A percentile compares a stretch with the other conserved stretches of the same genome.
These are phyloP conservation scores for Mormyrops attenuatus DNA, from an alignment of 2,797 vertebrate genomes.

Conservation along the genomic window DNA sequence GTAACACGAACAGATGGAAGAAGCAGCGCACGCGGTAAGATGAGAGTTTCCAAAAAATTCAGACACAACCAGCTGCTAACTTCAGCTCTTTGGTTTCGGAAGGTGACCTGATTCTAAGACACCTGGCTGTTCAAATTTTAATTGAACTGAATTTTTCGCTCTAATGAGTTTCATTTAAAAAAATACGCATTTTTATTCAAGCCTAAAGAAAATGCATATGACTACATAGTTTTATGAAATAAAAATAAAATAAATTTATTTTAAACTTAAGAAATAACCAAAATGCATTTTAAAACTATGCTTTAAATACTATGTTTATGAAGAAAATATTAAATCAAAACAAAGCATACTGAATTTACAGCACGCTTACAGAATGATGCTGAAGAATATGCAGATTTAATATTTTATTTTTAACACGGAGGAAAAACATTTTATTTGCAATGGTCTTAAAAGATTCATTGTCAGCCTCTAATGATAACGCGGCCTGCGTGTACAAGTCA, in stretches of 20 bases:
- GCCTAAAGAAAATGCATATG: background rate
- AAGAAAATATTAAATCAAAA: background rate
- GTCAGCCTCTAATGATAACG: background rate
- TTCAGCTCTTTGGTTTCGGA: background rate
- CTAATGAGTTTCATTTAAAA: background rate
- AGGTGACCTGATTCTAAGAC: background rate
- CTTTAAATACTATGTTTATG: background rate
- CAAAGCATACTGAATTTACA: background rate
- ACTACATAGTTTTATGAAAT: background rate
- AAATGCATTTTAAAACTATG: background rate
- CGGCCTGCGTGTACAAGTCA: background rate
- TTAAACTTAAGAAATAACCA: background rate
- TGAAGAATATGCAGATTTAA: background rate
- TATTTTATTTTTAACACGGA: background rate
- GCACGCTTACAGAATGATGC: background rate
- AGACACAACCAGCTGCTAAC: constrained; percentile 1
- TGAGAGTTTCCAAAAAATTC: background rate
- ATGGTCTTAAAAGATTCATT: background rate
- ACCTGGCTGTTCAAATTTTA: constrained; percentile 7
- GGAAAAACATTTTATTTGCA: background rate
- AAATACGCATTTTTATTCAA: background rate
- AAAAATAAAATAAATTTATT: background rate
- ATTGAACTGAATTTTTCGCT: background rate
- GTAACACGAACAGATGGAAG: background rate
- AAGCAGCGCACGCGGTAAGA: background rate